Evolutionary conservation across 2,888 invertebrate species (phyloP), one percentile per base, ranked within the genome.

Genomic region (Sarcophaga variegata): DNA sequence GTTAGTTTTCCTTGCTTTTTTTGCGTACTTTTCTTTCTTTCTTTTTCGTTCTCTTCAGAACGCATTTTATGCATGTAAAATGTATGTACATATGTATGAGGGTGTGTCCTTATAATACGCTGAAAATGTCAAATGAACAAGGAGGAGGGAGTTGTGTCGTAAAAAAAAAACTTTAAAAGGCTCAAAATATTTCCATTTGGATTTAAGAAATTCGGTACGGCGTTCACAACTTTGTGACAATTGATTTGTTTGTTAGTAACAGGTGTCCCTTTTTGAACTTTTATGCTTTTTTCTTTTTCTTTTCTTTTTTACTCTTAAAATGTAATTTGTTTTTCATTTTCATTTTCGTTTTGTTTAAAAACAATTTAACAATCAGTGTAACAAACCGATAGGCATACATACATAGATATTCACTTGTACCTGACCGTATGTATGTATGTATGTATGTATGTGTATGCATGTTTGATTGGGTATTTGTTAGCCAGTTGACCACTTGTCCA

Each of bases 161-260:
- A 37, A 37, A 37, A 37, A 37, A 37, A 49, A 62, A 74, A 67
- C 67, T 75, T 27, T 20, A 63, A 75, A 81, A 67, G 27, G 5
- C n/a, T 45, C 22, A 59, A 80, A 72, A 17, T 17, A 37, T 63
- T 63, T 17, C 2, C 5, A 25, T 69, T 77, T 64, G 59, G 70
- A 76, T 70, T 76, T 54, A 76, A 70, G 76, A 70, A 82, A 70
- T 71, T 76, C 63, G 70, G 64, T 81, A 49, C 27, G 37, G 12
- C 2, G 25, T 27, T 70, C 54, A 22, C 25, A 60, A 67, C 49
- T 80, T 80, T 62, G 70, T 76, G 80, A 66, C 84, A 66, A 80
- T 84, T 84, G 75, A 84, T 80, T 84, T 84, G 80, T 74, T n/a
- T 12, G n/a, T 27, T 10, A 37, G 74, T 75, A 84, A 81, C 84